Conservation (phyloP, 2,888 invertebrate species). For the Stenoptilia bipunctidactyla region DNA sequence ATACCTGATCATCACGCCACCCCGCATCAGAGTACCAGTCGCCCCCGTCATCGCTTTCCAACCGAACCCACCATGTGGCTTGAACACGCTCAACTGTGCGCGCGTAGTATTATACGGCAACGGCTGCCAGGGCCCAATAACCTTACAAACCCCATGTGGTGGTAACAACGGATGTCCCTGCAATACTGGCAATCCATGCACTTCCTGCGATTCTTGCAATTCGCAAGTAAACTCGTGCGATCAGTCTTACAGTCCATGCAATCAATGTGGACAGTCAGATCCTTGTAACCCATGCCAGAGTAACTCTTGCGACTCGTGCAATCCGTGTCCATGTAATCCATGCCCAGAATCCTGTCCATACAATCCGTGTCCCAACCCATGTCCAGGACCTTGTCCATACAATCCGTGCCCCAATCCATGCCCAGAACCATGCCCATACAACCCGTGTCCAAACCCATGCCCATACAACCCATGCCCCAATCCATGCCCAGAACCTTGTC, state of each 20-base stretch:
- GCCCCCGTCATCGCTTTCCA: slow-evolving; percentile 43
- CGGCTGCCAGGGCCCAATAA: neutral
- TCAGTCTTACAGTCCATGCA: neutral
- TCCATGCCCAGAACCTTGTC: slow-evolving; percentile 7
- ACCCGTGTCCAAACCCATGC: too few relatives aligned
- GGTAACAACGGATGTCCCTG: too few relatives aligned
- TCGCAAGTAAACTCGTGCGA: too few relatives aligned
- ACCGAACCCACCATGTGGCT: slow-evolving; percentile 31
- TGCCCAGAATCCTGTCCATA: too few relatives aligned
- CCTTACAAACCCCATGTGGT: too few relatives aligned
- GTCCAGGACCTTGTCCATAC: slow-evolving; percentile 5
- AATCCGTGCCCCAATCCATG: slow-evolving; percentile 6
- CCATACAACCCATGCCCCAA: neutral
- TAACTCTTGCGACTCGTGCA: neutral
- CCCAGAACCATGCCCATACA: too few relatives aligned
- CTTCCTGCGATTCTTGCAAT: neutral
- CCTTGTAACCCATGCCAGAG: neutral
- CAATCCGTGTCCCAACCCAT: slow-evolving; percentile 2
- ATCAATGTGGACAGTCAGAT: neutral
- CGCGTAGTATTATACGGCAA: neutral
- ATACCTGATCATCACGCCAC: slow-evolving; percentile 32
- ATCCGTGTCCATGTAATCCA: too few relatives aligned
- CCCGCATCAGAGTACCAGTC: slow-evolving; percentile 36
- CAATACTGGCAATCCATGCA: neutral
- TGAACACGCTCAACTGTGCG: slow-evolving; percentile 32